phyloP scores from a whole-genome alignment of 2,888 invertebrate genomes.

The Digitonthophagus gazella region DNA sequence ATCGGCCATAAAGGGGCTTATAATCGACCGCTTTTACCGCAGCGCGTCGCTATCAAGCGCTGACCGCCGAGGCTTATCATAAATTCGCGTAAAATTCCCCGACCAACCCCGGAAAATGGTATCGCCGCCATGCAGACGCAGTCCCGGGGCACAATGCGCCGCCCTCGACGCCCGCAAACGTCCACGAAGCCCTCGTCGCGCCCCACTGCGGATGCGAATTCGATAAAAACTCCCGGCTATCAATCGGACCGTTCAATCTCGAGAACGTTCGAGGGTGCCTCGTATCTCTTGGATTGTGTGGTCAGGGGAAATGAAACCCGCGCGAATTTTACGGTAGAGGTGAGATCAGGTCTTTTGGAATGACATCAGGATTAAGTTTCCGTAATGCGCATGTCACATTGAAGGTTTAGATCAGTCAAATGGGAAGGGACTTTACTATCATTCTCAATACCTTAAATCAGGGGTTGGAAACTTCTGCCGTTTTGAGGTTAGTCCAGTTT shows the following conservation, averaged over 20 bases:
- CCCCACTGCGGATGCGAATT: background rate
- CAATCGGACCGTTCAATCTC: constrained; percentile 14
- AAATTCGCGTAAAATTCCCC: constrained; percentile 8
- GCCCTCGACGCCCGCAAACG: background rate
- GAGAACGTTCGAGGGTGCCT: background rate
- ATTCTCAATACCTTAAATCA: too few species aligned
- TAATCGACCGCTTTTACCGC: constrained; percentile 13
- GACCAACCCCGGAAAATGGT: constrained; percentile 6
- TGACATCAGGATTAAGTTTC: constrained; percentile 6
- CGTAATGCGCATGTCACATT: background rate
- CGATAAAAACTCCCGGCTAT: constrained; percentile 1
- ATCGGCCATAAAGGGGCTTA: constrained; percentile 16
- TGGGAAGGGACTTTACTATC: constrained; percentile 15
- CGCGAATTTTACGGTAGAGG: constrained; percentile 14
- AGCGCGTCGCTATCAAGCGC: constrained; percentile 11
- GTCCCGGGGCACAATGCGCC: constrained; percentile 1
- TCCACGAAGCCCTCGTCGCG: background rate
- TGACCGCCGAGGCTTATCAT: constrained; percentile 16
- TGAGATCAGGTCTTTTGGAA: constrained; percentile 9
- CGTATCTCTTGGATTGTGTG: constrained; percentile 2
- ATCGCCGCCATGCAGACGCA: constrained; percentile 4
- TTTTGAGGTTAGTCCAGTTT: too few species aligned
- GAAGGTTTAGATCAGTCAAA: background rate
- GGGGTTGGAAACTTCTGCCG: too few species aligned
- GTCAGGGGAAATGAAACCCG: background rate